phyloP scores from a whole-genome alignment of 1,140 invertebrate genomes.

The Diuraphis noxia region DNA sequence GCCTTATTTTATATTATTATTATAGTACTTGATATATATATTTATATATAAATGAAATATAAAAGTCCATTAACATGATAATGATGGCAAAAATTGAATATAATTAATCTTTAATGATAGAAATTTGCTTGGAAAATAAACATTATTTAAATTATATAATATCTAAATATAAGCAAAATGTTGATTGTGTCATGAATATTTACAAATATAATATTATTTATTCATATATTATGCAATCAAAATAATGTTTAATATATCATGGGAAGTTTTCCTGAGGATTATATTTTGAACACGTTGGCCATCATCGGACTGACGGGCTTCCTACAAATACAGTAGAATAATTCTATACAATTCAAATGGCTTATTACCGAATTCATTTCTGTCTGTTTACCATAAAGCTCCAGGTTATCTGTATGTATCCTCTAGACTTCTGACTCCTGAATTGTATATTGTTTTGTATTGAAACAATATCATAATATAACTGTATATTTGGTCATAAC shows the following conservation, averaged over 20 bases:
- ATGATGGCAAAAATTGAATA: not conserved
- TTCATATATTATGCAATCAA: not conserved
- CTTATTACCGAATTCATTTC: not conserved
- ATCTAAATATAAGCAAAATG: not conserved
- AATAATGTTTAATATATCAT: not conserved
- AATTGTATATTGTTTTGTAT: not conserved
- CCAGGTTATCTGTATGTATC: not conserved
- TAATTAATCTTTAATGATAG: not conserved
- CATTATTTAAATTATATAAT: not conserved
- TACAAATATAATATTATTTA: not conserved
- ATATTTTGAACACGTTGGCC: not conserved
- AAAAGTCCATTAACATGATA: not conserved
- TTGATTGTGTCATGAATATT: constrained; percentile 1
- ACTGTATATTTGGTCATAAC: not conserved
- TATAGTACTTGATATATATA: not conserved
- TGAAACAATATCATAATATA: not conserved
- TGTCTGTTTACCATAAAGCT: not conserved
- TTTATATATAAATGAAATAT: not conserved
- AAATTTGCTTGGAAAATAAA: not conserved
- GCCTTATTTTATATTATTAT: not conserved
- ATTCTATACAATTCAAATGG: not conserved
- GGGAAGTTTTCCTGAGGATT: not conserved
- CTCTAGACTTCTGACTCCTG: not conserved
- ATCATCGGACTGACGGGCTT: not conserved
- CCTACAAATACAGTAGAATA: not conserved